Evolutionary conservation across 2,113 vertebrate genomes (phyloP).

Genomic region (Penelope pileata): DNA sequence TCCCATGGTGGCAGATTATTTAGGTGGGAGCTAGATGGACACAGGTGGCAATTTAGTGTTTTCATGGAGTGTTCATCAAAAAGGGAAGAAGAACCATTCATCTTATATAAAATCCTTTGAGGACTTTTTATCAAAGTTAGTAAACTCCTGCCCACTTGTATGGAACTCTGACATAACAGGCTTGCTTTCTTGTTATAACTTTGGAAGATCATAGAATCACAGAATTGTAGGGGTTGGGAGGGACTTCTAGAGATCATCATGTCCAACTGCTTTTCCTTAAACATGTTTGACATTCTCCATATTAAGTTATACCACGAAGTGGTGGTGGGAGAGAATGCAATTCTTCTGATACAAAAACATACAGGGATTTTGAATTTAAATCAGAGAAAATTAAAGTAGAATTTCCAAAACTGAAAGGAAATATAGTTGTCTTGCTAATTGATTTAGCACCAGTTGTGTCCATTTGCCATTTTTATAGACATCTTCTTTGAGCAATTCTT

Average conservation of each 20-base stretch:
- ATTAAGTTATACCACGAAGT: background rate
- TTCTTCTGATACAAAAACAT: background rate
- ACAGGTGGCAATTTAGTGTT: conserved; percentile 49
- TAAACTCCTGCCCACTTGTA: background rate
- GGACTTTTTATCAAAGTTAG: background rate
- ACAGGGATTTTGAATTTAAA: background rate
- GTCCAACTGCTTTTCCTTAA: background rate
- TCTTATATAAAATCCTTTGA: background rate
- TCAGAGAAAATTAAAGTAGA: background rate
- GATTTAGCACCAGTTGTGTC: background rate
- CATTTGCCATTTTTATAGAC: background rate
- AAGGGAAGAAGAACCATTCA: conserved; percentile 29
- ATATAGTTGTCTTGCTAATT: background rate
- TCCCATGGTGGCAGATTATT: conserved; percentile 12
- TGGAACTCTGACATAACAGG: background rate
- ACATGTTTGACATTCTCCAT: background rate
- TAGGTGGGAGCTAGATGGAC: conserved; percentile 2
- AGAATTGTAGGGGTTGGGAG: no score
- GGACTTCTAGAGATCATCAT: no score
- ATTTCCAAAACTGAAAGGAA: background rate
- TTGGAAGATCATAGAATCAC: no score
- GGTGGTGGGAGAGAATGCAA: background rate
- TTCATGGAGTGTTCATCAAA: conserved; percentile 40
- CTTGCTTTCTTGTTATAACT: background rate
- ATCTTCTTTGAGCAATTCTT: background rate